These are phyloP conservation scores for Drosophila pullipes DNA, from an alignment of 2,888 invertebrate genomes.

Conservation along the genomic window DNA sequence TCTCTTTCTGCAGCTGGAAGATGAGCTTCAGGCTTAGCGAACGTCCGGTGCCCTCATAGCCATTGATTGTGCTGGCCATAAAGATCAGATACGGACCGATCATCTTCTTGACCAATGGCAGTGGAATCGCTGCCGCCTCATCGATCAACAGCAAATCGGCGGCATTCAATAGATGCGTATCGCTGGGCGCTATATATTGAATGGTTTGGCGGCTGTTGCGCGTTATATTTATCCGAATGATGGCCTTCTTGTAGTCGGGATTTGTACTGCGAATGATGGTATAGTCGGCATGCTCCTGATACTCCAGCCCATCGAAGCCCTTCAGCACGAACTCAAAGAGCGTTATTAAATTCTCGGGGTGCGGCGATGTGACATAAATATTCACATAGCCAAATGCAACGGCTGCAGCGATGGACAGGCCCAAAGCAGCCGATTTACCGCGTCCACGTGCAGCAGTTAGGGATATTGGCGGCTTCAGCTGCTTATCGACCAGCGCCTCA, in stretches of 20 bases:
- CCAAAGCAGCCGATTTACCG: slow-evolving; percentile 99
- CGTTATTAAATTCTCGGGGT: slow-evolving; percentile 98
- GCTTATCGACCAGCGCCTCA: slow-evolving; percentile 97
- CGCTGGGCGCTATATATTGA: slow-evolving; percentile 98
- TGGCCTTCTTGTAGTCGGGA: slow-evolving; percentile 98
- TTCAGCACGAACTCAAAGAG: slow-evolving; percentile 98
- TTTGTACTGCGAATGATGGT: slow-evolving; percentile 97
- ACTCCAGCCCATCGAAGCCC: slow-evolving; percentile 96
- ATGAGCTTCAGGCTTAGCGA: slow-evolving; percentile 97
- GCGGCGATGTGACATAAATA: slow-evolving; percentile 98
- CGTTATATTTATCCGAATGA: slow-evolving; percentile 96
- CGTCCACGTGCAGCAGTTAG: slow-evolving; percentile 98
- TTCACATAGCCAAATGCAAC: slow-evolving; percentile 93
- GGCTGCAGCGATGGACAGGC: slow-evolving; percentile 95
- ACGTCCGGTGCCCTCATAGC: slow-evolving; percentile 99
- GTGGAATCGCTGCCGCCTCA: slow-evolving; percentile 99
- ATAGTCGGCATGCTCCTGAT: slow-evolving; percentile 98
- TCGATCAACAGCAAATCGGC: slow-evolving; percentile 98
- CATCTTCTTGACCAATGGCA: slow-evolving; percentile 95
- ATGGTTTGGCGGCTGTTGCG: slow-evolving; percentile 96
- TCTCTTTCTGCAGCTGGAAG: slow-evolving; percentile 91
- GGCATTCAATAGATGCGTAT: slow-evolving; percentile 94
- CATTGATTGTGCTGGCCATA: slow-evolving; percentile 98
- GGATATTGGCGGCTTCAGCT: slow-evolving; percentile 93
- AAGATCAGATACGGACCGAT: slow-evolving; percentile 96